A percentile compares a stretch with the other conserved stretches of the same genome.
Evolutionary conservation across 2,797 vertebrate genomes (phyloP).

Genomic region (Ibycter americanus): DNA sequence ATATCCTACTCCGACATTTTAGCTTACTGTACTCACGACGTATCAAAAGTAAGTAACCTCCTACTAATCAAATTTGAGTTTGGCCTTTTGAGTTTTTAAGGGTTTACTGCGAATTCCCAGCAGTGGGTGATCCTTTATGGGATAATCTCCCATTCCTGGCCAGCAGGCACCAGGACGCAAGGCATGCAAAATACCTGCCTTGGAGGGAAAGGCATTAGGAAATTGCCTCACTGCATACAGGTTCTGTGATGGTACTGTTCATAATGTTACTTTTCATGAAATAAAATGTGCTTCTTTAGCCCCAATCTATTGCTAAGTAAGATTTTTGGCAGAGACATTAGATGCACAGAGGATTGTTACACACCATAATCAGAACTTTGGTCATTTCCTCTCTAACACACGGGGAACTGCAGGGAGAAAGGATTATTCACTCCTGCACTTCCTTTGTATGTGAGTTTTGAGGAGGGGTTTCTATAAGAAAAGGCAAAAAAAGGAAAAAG

Average conservation of each 20-base stretch:
- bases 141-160: background rate
- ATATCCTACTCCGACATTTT: background rate
- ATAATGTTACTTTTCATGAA: background rate
- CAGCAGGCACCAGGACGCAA: background rate
- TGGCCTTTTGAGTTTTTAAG: background rate
- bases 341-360: background rate
- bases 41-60: background rate
- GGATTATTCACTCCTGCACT: background rate
- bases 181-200: background rate
- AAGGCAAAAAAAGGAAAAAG: background rate
- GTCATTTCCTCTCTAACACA: background rate
- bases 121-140: background rate
- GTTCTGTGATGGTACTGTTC: background rate
- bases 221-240: background rate
- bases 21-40: background rate
- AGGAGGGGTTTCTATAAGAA: background rate
- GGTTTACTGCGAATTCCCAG: background rate
- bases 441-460: background rate
- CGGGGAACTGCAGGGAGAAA: background rate
- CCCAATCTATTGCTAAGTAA: background rate
- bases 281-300: background rate
- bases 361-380: background rate
- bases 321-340: background rate
- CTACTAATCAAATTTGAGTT: background rate
- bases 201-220: background rate